Conservation (phyloP, 2,113 vertebrate species). For the Chaetorhynchus papuensis region DNA sequence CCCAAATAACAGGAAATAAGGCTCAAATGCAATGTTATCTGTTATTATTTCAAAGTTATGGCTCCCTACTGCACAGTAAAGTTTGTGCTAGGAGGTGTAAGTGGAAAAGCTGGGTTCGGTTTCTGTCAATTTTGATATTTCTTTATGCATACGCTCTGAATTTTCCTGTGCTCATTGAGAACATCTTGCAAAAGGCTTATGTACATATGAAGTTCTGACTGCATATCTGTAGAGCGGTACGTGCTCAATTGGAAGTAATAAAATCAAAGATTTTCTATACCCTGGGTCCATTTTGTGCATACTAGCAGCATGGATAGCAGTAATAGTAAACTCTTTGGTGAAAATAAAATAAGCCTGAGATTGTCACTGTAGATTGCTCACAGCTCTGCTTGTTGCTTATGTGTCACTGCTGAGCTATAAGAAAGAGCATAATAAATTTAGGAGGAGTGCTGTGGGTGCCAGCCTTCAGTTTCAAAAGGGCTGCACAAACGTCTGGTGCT, state of each 20-base stretch:
- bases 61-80: neutral
- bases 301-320: neutral
- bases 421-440: neutral
- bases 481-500: neutral
- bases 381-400: neutral
- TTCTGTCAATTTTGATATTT: neutral
- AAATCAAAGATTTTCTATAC: neutral
- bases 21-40: neutral
- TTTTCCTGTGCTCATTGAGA: neutral
- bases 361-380: neutral
- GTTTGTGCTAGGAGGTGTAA: neutral
- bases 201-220: neutral
- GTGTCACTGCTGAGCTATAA: neutral
- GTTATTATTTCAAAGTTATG: neutral
- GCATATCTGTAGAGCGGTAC: rapidly evolving
- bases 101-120: neutral
- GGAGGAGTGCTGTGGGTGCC: neutral
- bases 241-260: neutral
- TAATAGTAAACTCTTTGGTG: neutral
- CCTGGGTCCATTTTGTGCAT: neutral
- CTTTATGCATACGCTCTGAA: neutral
- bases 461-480: neutral
- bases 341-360: neutral
- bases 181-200: neutral
- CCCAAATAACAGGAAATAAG: neutral